These are phyloP conservation scores for Buceros bicornis DNA, from an alignment of 2,797 vertebrate genomes.

Conservation along the genomic window DNA sequence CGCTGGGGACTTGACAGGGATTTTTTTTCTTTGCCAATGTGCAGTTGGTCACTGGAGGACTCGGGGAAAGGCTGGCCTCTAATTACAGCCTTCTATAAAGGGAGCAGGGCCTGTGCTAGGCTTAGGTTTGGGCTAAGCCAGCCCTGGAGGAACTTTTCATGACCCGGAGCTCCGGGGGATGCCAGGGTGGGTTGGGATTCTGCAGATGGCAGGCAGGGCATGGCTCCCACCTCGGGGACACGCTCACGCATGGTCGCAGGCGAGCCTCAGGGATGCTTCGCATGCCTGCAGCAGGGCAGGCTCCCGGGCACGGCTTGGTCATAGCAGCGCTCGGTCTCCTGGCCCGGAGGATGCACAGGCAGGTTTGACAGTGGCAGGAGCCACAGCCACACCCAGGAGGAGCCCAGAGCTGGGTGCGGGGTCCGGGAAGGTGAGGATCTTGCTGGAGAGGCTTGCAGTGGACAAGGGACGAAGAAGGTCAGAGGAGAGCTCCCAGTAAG, in stretches of 20 bases:
- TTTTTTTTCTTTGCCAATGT: background rate
- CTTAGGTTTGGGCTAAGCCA: background rate
- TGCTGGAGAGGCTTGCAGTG: background rate
- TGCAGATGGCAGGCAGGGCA: background rate
- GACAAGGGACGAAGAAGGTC: background rate
- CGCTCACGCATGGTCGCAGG: accelerated
- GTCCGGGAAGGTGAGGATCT: accelerated
- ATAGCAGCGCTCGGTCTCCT: accelerated
- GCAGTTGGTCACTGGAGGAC: background rate
- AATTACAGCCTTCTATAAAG: slow-evolving; percentile 42
- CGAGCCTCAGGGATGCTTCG: background rate
- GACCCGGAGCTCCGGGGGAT: background rate
- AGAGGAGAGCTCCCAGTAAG: background rate
- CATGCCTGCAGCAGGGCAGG: background rate
- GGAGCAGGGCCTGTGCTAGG: background rate
- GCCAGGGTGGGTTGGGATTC: background rate
- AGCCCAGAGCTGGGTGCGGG: background rate
- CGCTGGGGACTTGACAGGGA: background rate
- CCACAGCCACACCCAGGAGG: background rate
- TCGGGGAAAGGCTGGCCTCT: background rate
- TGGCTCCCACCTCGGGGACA: background rate
- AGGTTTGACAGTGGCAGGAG: background rate
- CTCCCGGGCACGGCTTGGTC: accelerated
- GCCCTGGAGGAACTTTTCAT: background rate
- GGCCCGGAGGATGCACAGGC: background rate